Base-by-base conservation (phyloP, 1,140 invertebrate genomes). In the Armadillidium nasatum region DNA sequence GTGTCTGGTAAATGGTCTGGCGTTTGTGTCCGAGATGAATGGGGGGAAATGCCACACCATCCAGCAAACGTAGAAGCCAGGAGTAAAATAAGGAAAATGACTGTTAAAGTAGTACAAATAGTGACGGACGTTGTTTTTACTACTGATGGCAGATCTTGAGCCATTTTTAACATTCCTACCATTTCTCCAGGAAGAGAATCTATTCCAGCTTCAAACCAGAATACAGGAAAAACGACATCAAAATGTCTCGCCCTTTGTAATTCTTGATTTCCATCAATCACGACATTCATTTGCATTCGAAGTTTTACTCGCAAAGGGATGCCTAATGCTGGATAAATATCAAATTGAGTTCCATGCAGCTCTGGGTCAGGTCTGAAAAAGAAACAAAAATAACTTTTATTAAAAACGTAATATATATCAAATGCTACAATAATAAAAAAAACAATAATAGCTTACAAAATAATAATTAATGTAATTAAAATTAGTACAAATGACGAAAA, bases 121-220 rank as follows among this genome's bases (percentile, higher is more conserved):
- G 78, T 77, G 11, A 81, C 77, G 50, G 73, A 76, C 7, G 78
- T 77, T 23, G 77, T 78, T 66, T 81, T 81, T 43, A 81, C 78
- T 22, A 81, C 73, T 0, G 80, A 77, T 44, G 80, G 80, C n/a
- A 81, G 71, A 54, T 81, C 78, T 66, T 81, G 80, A n/a, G 80
- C 80, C 76, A 81, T 72, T 46, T 81, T 78, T 6, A 81, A 73
- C 21, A 79, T 46, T 0, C 75, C 77, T 13, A 81, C 80, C 11
- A 81, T 75, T 21, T 79, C 78, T 15, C 76, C 77, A 19, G 80
- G 80, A 21, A 81, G 66, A 7, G 77, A 79, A 44, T 81, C 80
- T 7, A 81, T 73, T 3, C 80, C 80, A n/a, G 78, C 80, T 22
- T 81, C 80, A 60, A 81, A 81, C 80, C 80, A 81, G 71, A 81